A percentile compares a stretch with the other conserved stretches of the same genome.
phyloP scores from a whole-genome alignment of 1,140 invertebrate species.

The Procambarus virginalis region DNA sequence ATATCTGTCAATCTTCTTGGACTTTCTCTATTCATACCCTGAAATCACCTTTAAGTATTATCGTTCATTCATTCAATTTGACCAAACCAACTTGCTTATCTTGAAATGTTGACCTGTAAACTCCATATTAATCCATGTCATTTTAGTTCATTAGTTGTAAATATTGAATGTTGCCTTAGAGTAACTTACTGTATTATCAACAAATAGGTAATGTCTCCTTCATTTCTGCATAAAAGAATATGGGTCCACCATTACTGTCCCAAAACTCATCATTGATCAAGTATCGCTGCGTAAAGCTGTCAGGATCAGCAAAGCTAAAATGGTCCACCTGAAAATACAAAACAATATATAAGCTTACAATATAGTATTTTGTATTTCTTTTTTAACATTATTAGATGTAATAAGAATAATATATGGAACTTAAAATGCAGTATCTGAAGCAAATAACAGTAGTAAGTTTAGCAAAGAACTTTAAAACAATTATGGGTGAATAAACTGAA shows the following conservation, averaged over 20 bases:
- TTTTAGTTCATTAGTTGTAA: background rate
- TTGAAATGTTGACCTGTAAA: background rate
- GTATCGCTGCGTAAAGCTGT: slow-evolving; percentile 87
- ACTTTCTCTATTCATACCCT: too few relatives aligned
- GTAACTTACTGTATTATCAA: slow-evolving; percentile 84
- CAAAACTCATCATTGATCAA: slow-evolving; percentile 86
- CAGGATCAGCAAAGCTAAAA: slow-evolving; percentile 83
- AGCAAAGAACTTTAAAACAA: too few relatives aligned
- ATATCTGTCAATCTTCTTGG: too few relatives aligned
- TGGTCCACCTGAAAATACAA: slow-evolving; percentile 80
- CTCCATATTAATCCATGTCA: too few relatives aligned
- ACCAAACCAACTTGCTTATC: background rate
- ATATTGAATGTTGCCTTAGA: background rate
- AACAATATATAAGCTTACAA: background rate
- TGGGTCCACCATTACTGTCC: slow-evolving; percentile 80
- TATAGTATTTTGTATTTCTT: too few relatives aligned
- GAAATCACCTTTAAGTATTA: too few relatives aligned
- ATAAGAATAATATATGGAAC: too few relatives aligned
- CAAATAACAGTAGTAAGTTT: too few relatives aligned
- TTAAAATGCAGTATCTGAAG: background rate
- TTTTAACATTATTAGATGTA: too few relatives aligned
- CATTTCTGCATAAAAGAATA: slow-evolving; percentile 98
- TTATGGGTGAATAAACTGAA: too few relatives aligned
- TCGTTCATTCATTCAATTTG: too few relatives aligned
- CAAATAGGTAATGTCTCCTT: slow-evolving; percentile 94